Percentiles rank a stretch among this genome's conserved stretches.
phyloP scores from a whole-genome alignment of 2,888 invertebrate species.

The Oegoconia quadripuncta region DNA sequence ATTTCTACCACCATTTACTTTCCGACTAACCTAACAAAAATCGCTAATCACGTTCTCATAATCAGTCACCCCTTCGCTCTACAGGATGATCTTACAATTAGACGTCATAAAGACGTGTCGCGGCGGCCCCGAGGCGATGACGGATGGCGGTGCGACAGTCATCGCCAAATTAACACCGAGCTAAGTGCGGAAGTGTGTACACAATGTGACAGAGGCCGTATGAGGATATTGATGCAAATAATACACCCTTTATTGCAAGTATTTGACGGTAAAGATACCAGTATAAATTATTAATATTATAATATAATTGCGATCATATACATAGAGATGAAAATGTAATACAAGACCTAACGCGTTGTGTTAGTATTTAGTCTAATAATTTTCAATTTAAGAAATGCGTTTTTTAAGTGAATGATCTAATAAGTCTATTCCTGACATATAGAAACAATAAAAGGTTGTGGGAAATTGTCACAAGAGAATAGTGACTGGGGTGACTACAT shows the following conservation, averaged over 20 bases:
- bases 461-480: no score
- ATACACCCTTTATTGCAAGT: slow-evolving; percentile 19
- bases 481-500: no score
- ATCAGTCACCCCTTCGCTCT: slow-evolving; percentile 62
- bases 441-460: no score
- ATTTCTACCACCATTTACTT: slow-evolving; percentile 22
- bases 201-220: slow-evolving; percentile 45
- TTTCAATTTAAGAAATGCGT: no score
- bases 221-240: slow-evolving; percentile 44
- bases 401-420: no score
- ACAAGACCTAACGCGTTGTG: no score
- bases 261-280: not conserved
- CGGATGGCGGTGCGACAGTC: slow-evolving; percentile 67
- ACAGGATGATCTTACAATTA: slow-evolving; percentile 68
- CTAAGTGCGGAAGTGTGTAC: slow-evolving; percentile 75
- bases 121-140: slow-evolving; percentile 53
- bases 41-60: slow-evolving; percentile 55
- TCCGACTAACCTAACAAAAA: slow-evolving; percentile 36
- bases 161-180: slow-evolving; percentile 69
- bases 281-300: slow-evolving; percentile 2
- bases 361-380: no score
- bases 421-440: no score
- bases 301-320: no score
- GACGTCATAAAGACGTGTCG: slow-evolving; percentile 62
- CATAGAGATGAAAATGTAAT: no score